Evolutionary conservation across 92 coral and sea anemone species (phyloP), one percentile per base, ranked within the genome.

Genomic region (Bergia sp.): DNA sequence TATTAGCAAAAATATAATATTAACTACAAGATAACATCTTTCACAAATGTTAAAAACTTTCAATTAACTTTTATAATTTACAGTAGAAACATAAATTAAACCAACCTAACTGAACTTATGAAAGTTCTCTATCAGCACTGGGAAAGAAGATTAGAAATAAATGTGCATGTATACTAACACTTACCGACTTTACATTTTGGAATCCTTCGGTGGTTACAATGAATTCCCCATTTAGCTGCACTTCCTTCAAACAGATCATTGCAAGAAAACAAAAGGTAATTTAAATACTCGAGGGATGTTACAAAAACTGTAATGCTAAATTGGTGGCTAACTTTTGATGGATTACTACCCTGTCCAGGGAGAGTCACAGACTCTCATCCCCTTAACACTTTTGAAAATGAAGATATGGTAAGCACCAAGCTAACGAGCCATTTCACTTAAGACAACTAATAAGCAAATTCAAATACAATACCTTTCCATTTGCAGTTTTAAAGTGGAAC

Each of bases 111-210:
- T 53, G 58, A 53, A 8, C 58, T 61, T 61, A 6, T 20, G 29
- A 20, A 3, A 61, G 23, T 23, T 61, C 23, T 3, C 4, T 6
- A 18, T 7, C n/a, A 61, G 20, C 23, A 18, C 29, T 61, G 23
- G 69, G 6, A 18, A 0, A 61, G 7, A 36, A 74, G 44, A 12
- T 29, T 23, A 3, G 9, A 20, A 29, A 37, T 23, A 39, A 11
- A 82, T 39, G 37, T 85, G 11, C 37, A 47, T 74, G 11, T 16
- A 29, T 29, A 29, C 29, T 29, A 4, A 45, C 11, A n/a, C 94
- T 92, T 92, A 97, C 99, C 88, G 95, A 96, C 85, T 95, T 94
- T 5, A 97, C 99, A 93, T 97, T 98, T 77, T 94, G 95, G 91
- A 97, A 97, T 47, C 99, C 99, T 73, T 96, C 94, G 43, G 98